These are phyloP conservation scores for Microctonus hyperodae DNA, from an alignment of 2,888 invertebrate genomes.

Conservation along the genomic window DNA sequence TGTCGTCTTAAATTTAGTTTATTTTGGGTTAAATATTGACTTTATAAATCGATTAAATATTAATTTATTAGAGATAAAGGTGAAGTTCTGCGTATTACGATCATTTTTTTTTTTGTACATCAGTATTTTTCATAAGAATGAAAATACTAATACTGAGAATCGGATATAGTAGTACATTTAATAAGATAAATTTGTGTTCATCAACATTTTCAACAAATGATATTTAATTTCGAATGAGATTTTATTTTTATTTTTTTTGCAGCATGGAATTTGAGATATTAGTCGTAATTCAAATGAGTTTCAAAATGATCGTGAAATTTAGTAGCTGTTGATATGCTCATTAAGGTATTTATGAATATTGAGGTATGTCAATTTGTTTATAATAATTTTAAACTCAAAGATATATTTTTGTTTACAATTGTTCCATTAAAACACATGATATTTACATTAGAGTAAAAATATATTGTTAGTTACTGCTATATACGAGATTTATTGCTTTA, in stretches of 20 bases:
- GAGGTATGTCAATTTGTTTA: too few species aligned
- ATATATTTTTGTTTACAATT: conserved; percentile 34
- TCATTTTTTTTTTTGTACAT: not conserved
- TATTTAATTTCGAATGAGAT: too few species aligned
- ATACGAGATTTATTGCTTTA: conserved; percentile 17
- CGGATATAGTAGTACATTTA: not conserved
- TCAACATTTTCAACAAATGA: not conserved
- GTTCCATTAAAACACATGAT: conserved; percentile 21
- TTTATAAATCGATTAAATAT: not conserved
- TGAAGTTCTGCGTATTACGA: not conserved
- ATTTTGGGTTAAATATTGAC: not conserved
- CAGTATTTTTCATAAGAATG: not conserved
- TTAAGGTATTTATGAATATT: too few species aligned
- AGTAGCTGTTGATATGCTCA: conserved; percentile 22
- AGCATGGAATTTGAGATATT: conserved; percentile 38
- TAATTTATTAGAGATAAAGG: not conserved
- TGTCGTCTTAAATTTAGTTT: too few species aligned
- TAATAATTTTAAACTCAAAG: too few species aligned
- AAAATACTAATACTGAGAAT: not conserved
- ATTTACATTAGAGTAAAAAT: conserved; percentile 30
- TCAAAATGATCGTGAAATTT: conserved; percentile 40
- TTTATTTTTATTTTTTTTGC: conserved; percentile 38
- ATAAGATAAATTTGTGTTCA: not conserved
- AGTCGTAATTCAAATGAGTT: conserved; percentile 37
- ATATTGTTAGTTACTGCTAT: conserved; percentile 27